phyloP scores from a whole-genome alignment of 2,888 invertebrate species.

The Sericinus montela region DNA sequence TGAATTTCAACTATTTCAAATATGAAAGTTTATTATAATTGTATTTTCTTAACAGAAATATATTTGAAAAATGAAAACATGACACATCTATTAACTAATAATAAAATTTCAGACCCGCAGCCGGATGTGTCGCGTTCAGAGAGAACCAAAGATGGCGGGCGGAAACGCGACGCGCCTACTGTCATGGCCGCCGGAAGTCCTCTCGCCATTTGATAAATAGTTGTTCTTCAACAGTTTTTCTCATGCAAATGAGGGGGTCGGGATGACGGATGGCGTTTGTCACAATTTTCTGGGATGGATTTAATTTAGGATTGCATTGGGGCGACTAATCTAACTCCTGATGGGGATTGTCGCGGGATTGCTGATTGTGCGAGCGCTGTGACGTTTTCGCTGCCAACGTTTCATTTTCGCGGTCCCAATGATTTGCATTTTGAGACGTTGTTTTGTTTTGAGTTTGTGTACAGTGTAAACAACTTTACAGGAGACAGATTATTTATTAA shows the following conservation, averaged over 20 bases:
- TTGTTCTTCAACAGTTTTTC: slow-evolving; percentile 78
- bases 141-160: slow-evolving; percentile 59
- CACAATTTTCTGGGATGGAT: slow-evolving; percentile 75
- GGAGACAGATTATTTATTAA: no score
- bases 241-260: slow-evolving; percentile 77
- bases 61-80: not conserved
- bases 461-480: no score
- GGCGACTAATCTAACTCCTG: slow-evolving; percentile 54
- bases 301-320: slow-evolving; percentile 68
- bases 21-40: no score
- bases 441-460: slow-evolving; percentile 11
- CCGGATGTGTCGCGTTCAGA: slow-evolving; percentile 40
- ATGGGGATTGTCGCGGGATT: slow-evolving; percentile 35
- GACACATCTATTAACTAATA: slow-evolving; percentile 12
- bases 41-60: no score
- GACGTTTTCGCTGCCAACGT: slow-evolving; percentile 4
- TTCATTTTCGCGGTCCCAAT: slow-evolving; percentile 5
- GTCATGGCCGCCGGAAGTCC: slow-evolving; percentile 74
- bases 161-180: slow-evolving; percentile 74
- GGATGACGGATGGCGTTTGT: slow-evolving; percentile 76
- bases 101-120: slow-evolving; percentile 24
- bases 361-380: slow-evolving; percentile 41
- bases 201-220: slow-evolving; percentile 77
- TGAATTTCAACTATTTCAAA: no score
- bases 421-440: slow-evolving; percentile 12